A percentile compares a stretch with the other conserved stretches of the same genome.
Conservation (phyloP, 2,888 invertebrate genomes). For the Sylvicola cinctus region DNA sequence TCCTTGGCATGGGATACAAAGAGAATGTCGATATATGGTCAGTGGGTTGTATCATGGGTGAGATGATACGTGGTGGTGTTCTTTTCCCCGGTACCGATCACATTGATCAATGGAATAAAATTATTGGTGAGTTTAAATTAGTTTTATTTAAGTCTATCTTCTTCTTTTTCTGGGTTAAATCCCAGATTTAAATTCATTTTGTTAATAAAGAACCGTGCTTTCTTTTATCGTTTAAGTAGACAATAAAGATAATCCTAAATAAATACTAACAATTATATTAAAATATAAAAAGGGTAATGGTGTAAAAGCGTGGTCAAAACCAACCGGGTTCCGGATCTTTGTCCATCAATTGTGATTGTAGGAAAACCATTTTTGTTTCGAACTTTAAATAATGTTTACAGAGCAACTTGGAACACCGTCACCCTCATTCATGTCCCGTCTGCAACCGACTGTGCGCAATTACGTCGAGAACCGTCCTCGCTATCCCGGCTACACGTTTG, state of each 20-base stretch:
- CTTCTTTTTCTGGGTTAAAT: too few species aligned
- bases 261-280: too few species aligned
- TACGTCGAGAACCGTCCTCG: conserved; percentile 98
- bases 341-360: too few species aligned
- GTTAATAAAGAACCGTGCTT: too few species aligned
- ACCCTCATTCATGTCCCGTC: conserved; percentile 86
- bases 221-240: too few species aligned
- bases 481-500: conserved; percentile 87
- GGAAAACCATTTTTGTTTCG: too few species aligned
- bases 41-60: conserved; percentile 99
- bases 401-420: conserved; percentile 94
- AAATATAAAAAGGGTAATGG: too few species aligned
- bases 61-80: conserved; percentile 98
- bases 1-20: conserved; percentile 97
- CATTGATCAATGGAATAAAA: conserved; percentile 99
- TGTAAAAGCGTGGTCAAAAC: too few species aligned
- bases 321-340: too few species aligned
- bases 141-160: background rate
- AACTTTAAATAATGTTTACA: conserved; percentile 17
- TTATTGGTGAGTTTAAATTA: conserved; percentile 51
- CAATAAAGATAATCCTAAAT: too few species aligned
- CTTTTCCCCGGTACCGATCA: conserved; percentile 98
- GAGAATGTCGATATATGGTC: conserved; percentile 99
- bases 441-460: conserved; percentile 93
- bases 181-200: too few species aligned